Evolutionary conservation across 1,140 invertebrate species (phyloP).

Genomic region (Ladona fulva): DNA sequence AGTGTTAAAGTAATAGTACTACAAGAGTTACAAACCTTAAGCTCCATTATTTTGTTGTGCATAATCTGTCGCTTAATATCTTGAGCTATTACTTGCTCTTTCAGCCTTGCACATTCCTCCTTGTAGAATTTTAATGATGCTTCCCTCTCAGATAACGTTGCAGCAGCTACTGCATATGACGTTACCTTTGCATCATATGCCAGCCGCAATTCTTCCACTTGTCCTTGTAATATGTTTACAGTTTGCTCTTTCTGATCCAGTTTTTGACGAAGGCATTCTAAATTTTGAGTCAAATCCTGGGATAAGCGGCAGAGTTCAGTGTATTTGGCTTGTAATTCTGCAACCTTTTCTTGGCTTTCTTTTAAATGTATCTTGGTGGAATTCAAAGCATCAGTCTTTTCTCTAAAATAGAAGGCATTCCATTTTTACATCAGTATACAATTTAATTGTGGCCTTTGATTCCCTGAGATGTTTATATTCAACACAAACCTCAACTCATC

Average conservation of each 20-base stretch:
- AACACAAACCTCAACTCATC: background rate
- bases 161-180: background rate
- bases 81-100: background rate
- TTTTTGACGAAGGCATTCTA: background rate
- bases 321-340: background rate
- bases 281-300: background rate
- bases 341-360: background rate
- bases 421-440: background rate
- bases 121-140: background rate
- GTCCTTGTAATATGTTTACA: background rate
- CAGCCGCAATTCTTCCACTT: background rate
- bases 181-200: background rate
- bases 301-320: background rate
- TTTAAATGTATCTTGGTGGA: background rate
- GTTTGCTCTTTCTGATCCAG: background rate
- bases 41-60: background rate
- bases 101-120: background rate
- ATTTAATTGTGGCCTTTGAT: background rate
- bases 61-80: background rate
- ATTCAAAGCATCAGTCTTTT: background rate
- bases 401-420: no score
- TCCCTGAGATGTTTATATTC: background rate
- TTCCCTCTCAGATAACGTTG: background rate
- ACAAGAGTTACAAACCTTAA: background rate
- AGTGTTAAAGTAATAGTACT: background rate